Evolutionary conservation across 1,140 invertebrate species (phyloP).

Genomic region (Halesus radiatus): DNA sequence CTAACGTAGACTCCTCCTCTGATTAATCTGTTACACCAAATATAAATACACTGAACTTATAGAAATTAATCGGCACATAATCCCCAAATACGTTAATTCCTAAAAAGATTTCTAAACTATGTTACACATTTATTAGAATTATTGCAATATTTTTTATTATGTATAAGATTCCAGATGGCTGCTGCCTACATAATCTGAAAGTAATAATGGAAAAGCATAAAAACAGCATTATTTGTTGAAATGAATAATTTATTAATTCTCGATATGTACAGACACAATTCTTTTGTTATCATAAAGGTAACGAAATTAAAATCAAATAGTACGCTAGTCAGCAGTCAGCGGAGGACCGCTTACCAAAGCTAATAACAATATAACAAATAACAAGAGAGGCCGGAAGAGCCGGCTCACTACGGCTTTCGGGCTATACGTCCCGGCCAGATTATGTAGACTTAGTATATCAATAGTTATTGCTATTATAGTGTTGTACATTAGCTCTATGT

Average conservation of each 20-base stretch:
- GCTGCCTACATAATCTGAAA: background rate
- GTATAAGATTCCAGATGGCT: too few relatives aligned
- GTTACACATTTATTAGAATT: too few relatives aligned
- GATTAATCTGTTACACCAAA: too few relatives aligned
- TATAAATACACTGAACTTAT: too few relatives aligned
- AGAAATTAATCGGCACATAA: too few relatives aligned
- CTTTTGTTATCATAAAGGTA: conserved; percentile 51
- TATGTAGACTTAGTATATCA: conserved; percentile 42
- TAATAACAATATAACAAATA: conserved; percentile 56
- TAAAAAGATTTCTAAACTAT: too few relatives aligned
- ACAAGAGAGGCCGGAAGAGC: conserved; percentile 33
- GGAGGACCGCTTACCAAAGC: conserved; percentile 39
- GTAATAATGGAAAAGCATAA: background rate
- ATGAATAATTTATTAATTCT: conserved; percentile 57
- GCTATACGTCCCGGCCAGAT: background rate
- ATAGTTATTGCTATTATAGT: conserved; percentile 54
- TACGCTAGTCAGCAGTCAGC: conserved; percentile 28
- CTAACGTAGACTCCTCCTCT: too few relatives aligned
- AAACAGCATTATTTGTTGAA: conserved; percentile 28
- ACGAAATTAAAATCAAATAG: conserved; percentile 56
- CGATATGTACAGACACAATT: conserved; percentile 56
- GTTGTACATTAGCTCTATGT: conserved; percentile 52
- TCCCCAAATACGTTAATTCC: too few relatives aligned
- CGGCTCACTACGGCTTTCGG: background rate
- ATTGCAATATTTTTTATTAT: too few relatives aligned